Conservation (phyloP, 2,113 vertebrate genomes). For the Beaufortia kweichowensis region DNA sequence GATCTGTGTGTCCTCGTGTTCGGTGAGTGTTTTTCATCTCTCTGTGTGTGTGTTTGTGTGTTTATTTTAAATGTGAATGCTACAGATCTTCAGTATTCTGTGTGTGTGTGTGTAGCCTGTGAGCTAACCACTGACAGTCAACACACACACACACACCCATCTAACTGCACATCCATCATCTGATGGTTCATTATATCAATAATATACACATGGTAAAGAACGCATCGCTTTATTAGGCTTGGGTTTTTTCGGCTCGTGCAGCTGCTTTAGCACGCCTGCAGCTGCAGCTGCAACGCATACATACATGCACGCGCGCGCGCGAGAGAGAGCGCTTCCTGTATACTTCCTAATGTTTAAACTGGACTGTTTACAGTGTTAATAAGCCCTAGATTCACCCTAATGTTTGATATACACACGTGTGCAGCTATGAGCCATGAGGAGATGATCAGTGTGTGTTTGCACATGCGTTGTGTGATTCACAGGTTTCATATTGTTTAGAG, state of each 20-base stretch:
- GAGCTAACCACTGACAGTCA: conserved; percentile 6
- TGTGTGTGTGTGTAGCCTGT: not conserved
- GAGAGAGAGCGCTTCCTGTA: not conserved
- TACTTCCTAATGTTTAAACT: not conserved
- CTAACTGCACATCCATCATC: not conserved
- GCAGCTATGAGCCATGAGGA: not conserved
- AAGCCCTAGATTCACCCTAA: not conserved
- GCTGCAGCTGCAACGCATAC: conserved; percentile 11
- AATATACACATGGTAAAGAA: not conserved
- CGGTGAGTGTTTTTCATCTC: not conserved
- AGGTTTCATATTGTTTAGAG: not conserved
- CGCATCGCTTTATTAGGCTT: not conserved
- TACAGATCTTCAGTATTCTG: not conserved
- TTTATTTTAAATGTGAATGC: not conserved
- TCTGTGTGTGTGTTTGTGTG: not conserved
- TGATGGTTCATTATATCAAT: not conserved
- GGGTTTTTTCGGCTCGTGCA: not conserved
- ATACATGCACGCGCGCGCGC: not conserved
- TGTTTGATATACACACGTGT: not conserved
- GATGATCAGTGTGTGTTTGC: not conserved
- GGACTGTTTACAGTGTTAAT: not conserved
- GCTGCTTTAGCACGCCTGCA: not conserved
- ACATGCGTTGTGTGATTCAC: not conserved
- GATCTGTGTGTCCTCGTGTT: not conserved
- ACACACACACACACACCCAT: not conserved